A percentile compares a stretch with the other conserved stretches of the same genome.
Conservation (phyloP, 2,113 vertebrate genomes). For the Megaptera novaeangliae region DNA sequence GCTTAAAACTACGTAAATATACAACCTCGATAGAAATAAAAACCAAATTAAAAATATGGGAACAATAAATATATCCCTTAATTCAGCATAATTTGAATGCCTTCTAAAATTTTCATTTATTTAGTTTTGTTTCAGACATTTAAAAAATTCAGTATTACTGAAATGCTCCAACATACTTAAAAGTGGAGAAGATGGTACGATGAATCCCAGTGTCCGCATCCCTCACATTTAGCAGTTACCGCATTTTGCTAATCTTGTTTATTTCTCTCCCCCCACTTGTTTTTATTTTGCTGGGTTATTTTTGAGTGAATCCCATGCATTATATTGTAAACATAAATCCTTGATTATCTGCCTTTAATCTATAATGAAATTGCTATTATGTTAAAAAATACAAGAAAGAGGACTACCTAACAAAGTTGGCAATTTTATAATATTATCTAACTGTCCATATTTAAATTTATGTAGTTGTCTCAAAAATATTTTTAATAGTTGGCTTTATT, state of each 20-base stretch:
- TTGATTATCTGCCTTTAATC: not conserved
- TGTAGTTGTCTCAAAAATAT: not conserved
- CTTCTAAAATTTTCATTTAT: not conserved
- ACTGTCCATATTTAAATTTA: not conserved
- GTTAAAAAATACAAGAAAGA: not conserved
- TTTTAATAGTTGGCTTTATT: not conserved
- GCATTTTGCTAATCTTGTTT: not conserved
- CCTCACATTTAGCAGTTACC: not conserved
- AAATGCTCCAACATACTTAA: not conserved
- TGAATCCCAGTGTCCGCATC: not conserved
- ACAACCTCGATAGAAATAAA: not conserved
- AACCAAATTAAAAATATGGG: not conserved
- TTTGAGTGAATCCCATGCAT: not conserved
- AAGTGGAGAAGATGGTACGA: not conserved
- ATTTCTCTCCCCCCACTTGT: not conserved
- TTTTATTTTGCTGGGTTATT: not conserved
- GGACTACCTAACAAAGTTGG: not conserved
- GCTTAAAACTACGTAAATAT: not conserved
- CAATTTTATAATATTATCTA: not conserved
- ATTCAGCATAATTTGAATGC: not conserved
- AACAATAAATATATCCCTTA: not conserved
- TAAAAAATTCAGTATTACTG: not conserved
- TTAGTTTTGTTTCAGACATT: not conserved
- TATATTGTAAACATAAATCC: not conserved
- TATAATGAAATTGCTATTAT: not conserved